A percentile compares a stretch with the other conserved stretches of the same genome.
Conservation (phyloP, 2,797 vertebrate genomes). For the Cottoperca gobio region DNA sequence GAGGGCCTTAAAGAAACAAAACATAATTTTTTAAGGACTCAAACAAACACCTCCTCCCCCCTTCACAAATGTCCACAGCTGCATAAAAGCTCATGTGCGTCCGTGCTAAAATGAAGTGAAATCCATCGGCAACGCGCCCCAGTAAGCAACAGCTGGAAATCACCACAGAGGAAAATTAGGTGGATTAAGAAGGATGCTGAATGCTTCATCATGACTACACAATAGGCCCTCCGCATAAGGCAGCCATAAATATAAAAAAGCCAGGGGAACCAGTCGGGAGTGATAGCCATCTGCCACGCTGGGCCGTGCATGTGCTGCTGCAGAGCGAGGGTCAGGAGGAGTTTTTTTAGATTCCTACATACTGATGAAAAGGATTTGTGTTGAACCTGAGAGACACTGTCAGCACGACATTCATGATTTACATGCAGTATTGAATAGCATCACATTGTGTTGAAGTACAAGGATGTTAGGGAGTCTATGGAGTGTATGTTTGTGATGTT, state of each 20-base stretch:
- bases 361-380: conserved; percentile 6
- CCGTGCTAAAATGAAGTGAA: background rate
- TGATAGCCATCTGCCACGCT: conserved; percentile 50
- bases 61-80: background rate
- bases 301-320: conserved; percentile 10
- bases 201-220: conserved; percentile 22
- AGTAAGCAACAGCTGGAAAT: conserved; percentile 38
- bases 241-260: conserved; percentile 53
- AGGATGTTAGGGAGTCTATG: background rate
- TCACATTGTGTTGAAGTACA: background rate
- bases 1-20: background rate
- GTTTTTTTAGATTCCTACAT: conserved; percentile 19
- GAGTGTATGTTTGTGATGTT: background rate
- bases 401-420: background rate
- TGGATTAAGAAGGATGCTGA: conserved; percentile 48
- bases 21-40: background rate
- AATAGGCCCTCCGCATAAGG: conserved; percentile 17
- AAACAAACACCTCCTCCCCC: background rate
- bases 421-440: background rate
- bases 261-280: conserved; percentile 32
- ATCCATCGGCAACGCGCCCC: background rate
- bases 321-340: conserved; percentile 30
- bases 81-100: background rate
- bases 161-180: conserved; percentile 5
- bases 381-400: background rate